Conservation (phyloP, 2,113 vertebrate species). For the Oryzias woworae region DNA sequence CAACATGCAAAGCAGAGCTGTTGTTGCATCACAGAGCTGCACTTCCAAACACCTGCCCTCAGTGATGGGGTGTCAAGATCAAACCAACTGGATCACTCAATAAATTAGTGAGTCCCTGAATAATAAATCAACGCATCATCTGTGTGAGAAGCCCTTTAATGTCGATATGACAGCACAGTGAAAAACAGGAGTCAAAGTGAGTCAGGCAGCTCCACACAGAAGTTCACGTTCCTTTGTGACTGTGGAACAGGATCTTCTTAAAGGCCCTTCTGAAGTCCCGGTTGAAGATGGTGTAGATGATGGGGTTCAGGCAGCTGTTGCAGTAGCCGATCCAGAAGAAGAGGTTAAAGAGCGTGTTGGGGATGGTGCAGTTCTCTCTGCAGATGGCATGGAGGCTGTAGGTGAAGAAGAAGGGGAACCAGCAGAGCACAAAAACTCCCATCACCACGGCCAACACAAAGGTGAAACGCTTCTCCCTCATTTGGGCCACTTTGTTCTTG, state of each 20-base stretch:
- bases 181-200: slow-evolving; percentile 33
- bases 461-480: slow-evolving; percentile 84
- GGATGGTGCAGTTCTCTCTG: slow-evolving; percentile 77
- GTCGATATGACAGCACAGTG: slow-evolving; percentile 58
- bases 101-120: slow-evolving; percentile 23
- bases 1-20: slow-evolving; percentile 5
- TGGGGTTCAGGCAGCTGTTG: slow-evolving; percentile 78
- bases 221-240: slow-evolving; percentile 39
- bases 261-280: slow-evolving; percentile 85
- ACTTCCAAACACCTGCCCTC: slow-evolving; percentile 1
- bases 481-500: slow-evolving; percentile 76
- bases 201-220: neutral
- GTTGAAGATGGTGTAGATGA: slow-evolving; percentile 82
- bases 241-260: slow-evolving; percentile 76
- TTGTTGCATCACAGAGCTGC: slow-evolving; percentile 12
- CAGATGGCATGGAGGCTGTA: slow-evolving; percentile 85
- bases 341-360: slow-evolving; percentile 86
- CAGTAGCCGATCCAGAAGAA: slow-evolving; percentile 89
- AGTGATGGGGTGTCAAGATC: neutral
- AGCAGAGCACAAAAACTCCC: slow-evolving; percentile 86
- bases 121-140: slow-evolving; percentile 45
- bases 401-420: slow-evolving; percentile 91
- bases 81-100: slow-evolving; percentile 14
- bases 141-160: slow-evolving; percentile 67
- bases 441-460: slow-evolving; percentile 86